Evolutionary conservation across 2,113 vertebrate genomes (phyloP).

Genomic region (Stegostoma tigrinum): DNA sequence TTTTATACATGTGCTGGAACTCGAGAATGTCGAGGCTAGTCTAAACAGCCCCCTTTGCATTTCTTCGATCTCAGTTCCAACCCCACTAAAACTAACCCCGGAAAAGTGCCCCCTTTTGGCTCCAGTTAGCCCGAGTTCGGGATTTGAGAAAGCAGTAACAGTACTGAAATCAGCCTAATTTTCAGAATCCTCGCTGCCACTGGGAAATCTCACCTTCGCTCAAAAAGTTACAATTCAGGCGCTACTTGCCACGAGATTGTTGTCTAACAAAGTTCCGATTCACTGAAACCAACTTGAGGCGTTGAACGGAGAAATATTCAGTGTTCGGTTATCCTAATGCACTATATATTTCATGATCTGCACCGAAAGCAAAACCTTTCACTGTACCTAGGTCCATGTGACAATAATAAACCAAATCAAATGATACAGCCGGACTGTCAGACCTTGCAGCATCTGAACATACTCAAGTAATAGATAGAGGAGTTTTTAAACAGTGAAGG

Average conservation of each 20-base stretch:
- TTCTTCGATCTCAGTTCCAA: background rate
- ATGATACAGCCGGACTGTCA: no score
- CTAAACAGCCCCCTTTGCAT: background rate
- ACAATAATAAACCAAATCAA: no score
- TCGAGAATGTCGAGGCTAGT: background rate
- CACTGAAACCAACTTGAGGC: no score
- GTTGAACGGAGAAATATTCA: background rate
- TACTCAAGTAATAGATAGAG: no score
- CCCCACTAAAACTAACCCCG: background rate
- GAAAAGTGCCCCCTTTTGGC: background rate
- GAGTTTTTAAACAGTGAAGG: no score
- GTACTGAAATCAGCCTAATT: background rate
- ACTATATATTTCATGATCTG: no score
- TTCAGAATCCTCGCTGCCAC: background rate
- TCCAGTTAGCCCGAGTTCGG: background rate
- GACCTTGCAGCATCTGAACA: no score
- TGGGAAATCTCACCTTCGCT: background rate
- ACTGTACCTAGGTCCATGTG: no score
- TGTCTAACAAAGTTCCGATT: no score
- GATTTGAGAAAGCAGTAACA: no score
- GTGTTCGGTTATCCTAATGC: no score
- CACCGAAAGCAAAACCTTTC: no score
- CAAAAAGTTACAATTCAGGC: background rate
- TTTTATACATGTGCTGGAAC: background rate
- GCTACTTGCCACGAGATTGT: background rate